These are phyloP conservation scores for Pseudochaenichthys georgianus DNA, from an alignment of 2,797 vertebrate genomes.

Conservation along the genomic window DNA sequence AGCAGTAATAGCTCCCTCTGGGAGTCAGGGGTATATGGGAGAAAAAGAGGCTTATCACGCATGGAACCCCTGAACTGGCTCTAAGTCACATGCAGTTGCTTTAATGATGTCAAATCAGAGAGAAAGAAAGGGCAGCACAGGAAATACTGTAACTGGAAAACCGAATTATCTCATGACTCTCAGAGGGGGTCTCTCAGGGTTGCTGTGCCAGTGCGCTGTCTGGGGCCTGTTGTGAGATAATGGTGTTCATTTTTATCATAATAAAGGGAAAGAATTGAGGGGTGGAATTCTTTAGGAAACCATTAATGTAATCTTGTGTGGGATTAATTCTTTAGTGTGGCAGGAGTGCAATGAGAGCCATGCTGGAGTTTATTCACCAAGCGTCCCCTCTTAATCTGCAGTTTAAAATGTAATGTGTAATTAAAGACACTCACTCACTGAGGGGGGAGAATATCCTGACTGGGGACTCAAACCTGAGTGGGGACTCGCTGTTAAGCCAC, in stretches of 20 bases:
- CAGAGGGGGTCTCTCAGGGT: constrained; percentile 44
- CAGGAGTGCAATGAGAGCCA: constrained; percentile 61
- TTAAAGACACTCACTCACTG: constrained; percentile 74
- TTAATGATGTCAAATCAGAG: constrained; percentile 75
- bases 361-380: constrained; percentile 75
- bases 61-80: constrained; percentile 66
- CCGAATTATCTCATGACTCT: constrained; percentile 77
- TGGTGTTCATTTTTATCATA: constrained; percentile 77
- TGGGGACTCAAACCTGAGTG: constrained; percentile 42
- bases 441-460: constrained; percentile 57
- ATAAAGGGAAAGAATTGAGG: constrained; percentile 49
- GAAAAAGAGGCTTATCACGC: constrained; percentile 73
- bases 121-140: constrained; percentile 39
- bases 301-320: constrained; percentile 84
- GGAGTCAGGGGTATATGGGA: constrained; percentile 64
- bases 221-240: constrained; percentile 76
- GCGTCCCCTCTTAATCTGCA: constrained; percentile 78
- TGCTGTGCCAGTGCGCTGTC: constrained; percentile 43
- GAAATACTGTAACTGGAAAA: constrained; percentile 70
- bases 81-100: constrained; percentile 74
- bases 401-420: constrained; percentile 83
- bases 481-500: constrained; percentile 47
- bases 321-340: constrained; percentile 82
- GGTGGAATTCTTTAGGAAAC: constrained; percentile 74
- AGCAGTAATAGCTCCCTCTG: constrained; percentile 79